Percentiles rank a stretch among this genome's conserved stretches.
These are phyloP conservation scores for Cyprinus carpio DNA, from an alignment of 2,113 vertebrate species.

Conservation along the genomic window DNA sequence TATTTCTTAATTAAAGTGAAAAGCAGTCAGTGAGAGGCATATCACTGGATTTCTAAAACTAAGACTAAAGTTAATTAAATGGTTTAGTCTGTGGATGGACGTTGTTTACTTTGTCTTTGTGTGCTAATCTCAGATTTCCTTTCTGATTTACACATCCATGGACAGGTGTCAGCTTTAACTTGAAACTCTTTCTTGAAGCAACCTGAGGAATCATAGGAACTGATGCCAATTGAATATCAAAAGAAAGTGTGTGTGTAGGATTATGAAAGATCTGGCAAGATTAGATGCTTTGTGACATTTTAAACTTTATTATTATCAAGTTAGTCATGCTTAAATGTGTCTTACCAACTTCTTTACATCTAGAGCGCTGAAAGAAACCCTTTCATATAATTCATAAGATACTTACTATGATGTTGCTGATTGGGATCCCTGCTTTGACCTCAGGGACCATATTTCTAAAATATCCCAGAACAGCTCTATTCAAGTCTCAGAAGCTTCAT, in stretches of 20 bases:
- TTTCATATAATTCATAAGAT: background rate
- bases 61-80: background rate
- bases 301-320: background rate
- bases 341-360: background rate
- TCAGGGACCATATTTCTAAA: background rate
- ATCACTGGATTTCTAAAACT: background rate
- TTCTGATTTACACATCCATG: background rate
- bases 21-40: too few species aligned
- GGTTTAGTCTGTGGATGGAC: background rate
- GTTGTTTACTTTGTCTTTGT: background rate
- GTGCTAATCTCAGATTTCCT: background rate
- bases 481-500: background rate
- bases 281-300: background rate
- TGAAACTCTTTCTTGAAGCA: background rate
- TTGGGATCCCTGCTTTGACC: background rate
- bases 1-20: too few species aligned
- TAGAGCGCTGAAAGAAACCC: background rate
- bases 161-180: background rate
- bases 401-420: background rate
- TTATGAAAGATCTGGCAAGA: background rate
- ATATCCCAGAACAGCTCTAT: background rate
- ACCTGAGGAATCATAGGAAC: background rate
- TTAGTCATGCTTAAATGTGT: background rate
- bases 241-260: background rate
- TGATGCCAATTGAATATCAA: too few species aligned